phyloP scores from a whole-genome alignment of 1,140 invertebrate species.

The Drepana arcuata region DNA sequence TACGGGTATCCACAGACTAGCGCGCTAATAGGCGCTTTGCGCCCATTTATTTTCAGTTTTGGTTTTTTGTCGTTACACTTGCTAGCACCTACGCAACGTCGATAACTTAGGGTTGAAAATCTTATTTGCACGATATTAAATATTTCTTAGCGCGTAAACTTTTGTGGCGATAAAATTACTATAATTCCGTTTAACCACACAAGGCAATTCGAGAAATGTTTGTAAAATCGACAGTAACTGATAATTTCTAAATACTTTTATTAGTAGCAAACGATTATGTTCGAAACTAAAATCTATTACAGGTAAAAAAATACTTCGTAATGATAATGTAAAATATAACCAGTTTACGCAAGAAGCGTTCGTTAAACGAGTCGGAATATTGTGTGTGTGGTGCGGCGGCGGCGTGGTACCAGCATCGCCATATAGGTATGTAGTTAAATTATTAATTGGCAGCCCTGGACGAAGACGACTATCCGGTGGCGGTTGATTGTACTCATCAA shows the following conservation, averaged over 20 bases:
- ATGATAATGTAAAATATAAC: slow-evolving; percentile 6
- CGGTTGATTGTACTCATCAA: slow-evolving; percentile 71
- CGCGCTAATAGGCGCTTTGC: slow-evolving; percentile 41
- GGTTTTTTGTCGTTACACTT: slow-evolving; percentile 45
- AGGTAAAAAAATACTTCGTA: too few relatives aligned
- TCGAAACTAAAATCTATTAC: too few relatives aligned
- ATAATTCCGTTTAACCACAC: too few relatives aligned
- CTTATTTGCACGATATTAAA: too few relatives aligned
- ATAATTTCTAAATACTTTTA: too few relatives aligned
- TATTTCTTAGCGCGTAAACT: too few relatives aligned
- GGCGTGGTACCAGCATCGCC: slow-evolving; percentile 6
- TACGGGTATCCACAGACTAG: slow-evolving; percentile 24
- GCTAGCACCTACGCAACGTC: slow-evolving; percentile 40
- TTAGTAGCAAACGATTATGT: too few relatives aligned
- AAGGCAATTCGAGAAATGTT: too few relatives aligned
- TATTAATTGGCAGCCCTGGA: slow-evolving; percentile 57
- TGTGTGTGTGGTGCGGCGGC: too few relatives aligned
- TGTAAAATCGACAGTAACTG: too few relatives aligned
- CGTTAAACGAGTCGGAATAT: slow-evolving; percentile 13
- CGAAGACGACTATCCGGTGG: slow-evolving; percentile 51
- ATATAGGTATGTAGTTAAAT: slow-evolving; percentile 18
- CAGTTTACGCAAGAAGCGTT: slow-evolving; percentile 10
- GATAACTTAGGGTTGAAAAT: slow-evolving; percentile 33
- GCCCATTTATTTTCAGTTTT: slow-evolving; percentile 49
- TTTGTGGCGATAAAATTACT: too few relatives aligned